A percentile compares a stretch with the other conserved stretches of the same genome.
phyloP scores from a whole-genome alignment of 2,888 invertebrate species.

The Phymatocera aterrima region DNA sequence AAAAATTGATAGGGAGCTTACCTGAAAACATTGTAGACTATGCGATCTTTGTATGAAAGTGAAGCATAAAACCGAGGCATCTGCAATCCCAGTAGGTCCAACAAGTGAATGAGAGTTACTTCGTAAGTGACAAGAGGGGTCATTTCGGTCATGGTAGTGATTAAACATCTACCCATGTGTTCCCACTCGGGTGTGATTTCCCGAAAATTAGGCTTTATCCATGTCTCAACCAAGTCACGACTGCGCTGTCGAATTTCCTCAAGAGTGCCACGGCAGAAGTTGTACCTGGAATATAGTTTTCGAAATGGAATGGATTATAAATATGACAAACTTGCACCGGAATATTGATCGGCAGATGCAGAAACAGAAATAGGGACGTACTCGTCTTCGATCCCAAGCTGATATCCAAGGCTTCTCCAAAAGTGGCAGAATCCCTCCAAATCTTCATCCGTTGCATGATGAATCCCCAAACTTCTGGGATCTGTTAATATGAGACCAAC shows the following conservation, averaged over 20 bases:
- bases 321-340: background rate
- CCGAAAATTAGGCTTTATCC: slow-evolving; percentile 58
- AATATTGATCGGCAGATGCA: too few species aligned
- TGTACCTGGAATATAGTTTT: slow-evolving; percentile 51
- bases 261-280: slow-evolving; percentile 64
- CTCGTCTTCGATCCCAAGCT: slow-evolving; percentile 74
- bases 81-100: slow-evolving; percentile 62
- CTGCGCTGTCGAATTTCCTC: slow-evolving; percentile 56
- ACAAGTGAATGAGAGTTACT: slow-evolving; percentile 61
- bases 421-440: slow-evolving; percentile 76
- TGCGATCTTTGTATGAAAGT: slow-evolving; percentile 55
- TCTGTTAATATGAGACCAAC: slow-evolving; percentile 74
- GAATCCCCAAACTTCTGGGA: slow-evolving; percentile 73
- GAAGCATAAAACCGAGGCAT: slow-evolving; percentile 61
- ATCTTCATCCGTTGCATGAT: slow-evolving; percentile 71
- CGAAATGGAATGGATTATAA: background rate
- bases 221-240: slow-evolving; percentile 52
- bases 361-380: slow-evolving; percentile 50
- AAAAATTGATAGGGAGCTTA: slow-evolving; percentile 36
- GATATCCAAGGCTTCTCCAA: slow-evolving; percentile 77
- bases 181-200: slow-evolving; percentile 49
- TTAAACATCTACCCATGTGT: slow-evolving; percentile 8
- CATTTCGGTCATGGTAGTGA: slow-evolving; percentile 54
- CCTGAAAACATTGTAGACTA: slow-evolving; percentile 55
- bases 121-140: slow-evolving; percentile 57